These are phyloP conservation scores for Cydia fagiglandana DNA, from an alignment of 1,140 invertebrate genomes.

Conservation along the genomic window DNA sequence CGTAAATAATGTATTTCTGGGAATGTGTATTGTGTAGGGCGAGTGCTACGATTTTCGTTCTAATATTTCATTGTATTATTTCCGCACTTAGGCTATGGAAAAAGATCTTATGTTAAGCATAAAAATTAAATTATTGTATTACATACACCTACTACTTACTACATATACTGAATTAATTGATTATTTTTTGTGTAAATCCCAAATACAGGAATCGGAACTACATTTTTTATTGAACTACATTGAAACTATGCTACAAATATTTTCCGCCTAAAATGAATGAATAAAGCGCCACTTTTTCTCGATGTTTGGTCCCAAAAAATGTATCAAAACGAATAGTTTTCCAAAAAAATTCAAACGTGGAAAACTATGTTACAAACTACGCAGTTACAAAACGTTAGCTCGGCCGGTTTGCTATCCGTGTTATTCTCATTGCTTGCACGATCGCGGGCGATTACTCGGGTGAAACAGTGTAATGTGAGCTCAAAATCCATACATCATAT, in stretches of 20 bases:
- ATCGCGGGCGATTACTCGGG: not conserved
- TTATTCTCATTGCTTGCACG: not conserved
- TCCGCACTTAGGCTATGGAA: no score
- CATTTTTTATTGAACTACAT: not conserved
- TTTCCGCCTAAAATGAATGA: not conserved
- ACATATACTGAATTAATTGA: no score
- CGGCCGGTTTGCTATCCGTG: slow-evolving; percentile 35
- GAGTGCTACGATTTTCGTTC: no score
- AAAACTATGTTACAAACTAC: slow-evolving; percentile 34
- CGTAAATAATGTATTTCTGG: no score
- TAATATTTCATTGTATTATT: no score
- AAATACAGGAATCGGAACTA: no score
- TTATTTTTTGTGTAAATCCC: no score
- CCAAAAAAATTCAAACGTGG: not conserved
- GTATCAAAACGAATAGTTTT: not conserved
- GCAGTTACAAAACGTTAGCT: slow-evolving; percentile 37
- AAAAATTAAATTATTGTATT: no score
- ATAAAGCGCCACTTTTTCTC: not conserved
- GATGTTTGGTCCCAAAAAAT: not conserved
- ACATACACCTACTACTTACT: no score
- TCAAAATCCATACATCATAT: slow-evolving; percentile 32
- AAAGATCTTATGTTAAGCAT: no score
- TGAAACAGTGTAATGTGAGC: not conserved
- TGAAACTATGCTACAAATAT: not conserved
- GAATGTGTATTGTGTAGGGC: no score